Conservation (phyloP, 2,888 invertebrate genomes). For the Zygaena filipendulae region DNA sequence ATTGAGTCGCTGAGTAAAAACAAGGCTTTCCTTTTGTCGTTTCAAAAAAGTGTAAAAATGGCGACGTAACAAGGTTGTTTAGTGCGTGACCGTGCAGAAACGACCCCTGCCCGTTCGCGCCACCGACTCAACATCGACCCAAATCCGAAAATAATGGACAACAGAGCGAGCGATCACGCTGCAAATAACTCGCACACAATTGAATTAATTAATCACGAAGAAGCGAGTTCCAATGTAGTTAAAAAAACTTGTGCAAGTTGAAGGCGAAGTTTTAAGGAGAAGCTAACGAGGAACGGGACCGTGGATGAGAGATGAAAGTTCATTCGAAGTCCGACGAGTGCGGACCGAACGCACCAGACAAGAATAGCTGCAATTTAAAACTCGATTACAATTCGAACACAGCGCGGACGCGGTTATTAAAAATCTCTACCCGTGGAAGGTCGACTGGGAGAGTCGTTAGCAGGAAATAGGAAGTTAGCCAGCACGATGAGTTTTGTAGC, state of each 20-base stretch:
- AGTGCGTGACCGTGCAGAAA: conserved; percentile 54
- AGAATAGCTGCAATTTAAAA: conserved; percentile 68
- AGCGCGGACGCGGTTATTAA: conserved; percentile 52
- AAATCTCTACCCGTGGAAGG: too few species aligned
- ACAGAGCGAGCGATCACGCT: conserved; percentile 41
- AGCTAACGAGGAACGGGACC: conserved; percentile 59
- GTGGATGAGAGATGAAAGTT: conserved; percentile 56
- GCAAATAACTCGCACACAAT: conserved; percentile 57
- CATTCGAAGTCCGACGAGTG: conserved; percentile 24
- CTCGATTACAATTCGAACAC: conserved; percentile 65
- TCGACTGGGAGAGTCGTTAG: too few species aligned
- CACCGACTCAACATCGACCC: too few species aligned
- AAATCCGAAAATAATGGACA: conserved; percentile 57
- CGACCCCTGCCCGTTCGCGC: conserved; percentile 38
- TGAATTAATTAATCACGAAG: conserved; percentile 66
- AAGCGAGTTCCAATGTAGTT: conserved; percentile 47
- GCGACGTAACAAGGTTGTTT: conserved; percentile 44
- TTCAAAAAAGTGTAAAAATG: conserved; percentile 32
- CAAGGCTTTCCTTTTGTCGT: conserved; percentile 34
- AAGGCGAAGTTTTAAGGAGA: conserved; percentile 58
- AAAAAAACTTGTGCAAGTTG: conserved; percentile 49
- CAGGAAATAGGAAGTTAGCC: too few species aligned
- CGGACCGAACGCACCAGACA: conserved; percentile 46
- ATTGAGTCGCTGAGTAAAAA: conserved; percentile 38
- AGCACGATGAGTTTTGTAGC: too few species aligned